phyloP scores from a whole-genome alignment of 2,888 invertebrate species.

The Acanthosepion esculentum region DNA sequence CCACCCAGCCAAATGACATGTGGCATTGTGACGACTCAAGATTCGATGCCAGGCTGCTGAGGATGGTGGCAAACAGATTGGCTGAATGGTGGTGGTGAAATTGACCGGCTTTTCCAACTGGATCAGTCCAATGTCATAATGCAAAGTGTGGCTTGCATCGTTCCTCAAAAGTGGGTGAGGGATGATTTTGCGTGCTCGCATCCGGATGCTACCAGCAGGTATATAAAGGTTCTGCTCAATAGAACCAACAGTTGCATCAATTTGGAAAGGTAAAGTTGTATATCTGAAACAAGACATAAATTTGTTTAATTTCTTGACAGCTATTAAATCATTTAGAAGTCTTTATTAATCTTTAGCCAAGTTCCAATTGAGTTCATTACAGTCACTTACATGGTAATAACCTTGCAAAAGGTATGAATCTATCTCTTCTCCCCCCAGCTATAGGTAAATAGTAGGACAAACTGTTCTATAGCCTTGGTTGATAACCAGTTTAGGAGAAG shows the following conservation, averaged over 20 bases:
- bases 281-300: neutral
- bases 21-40: slow-evolving; percentile 51
- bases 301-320: too few relatives aligned
- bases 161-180: slow-evolving; percentile 56
- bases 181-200: slow-evolving; percentile 49
- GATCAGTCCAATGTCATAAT: slow-evolving; percentile 65
- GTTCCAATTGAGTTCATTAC: too few relatives aligned
- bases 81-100: slow-evolving; percentile 61
- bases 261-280: slow-evolving; percentile 36
- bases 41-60: slow-evolving; percentile 50
- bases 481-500: too few relatives aligned
- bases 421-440: too few relatives aligned
- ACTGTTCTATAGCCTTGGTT: too few relatives aligned
- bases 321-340: too few relatives aligned
- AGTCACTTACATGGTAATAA: too few relatives aligned
- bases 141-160: slow-evolving; percentile 54
- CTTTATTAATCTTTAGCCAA: too few relatives aligned
- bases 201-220: slow-evolving; percentile 6
- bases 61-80: slow-evolving; percentile 61
- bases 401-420: too few relatives aligned
- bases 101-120: slow-evolving; percentile 57
- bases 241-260: slow-evolving; percentile 47
- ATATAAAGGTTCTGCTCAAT: neutral
- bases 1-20: slow-evolving; percentile 66
- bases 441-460: too few relatives aligned